phyloP scores from a whole-genome alignment of 1,140 invertebrate genomes.

The Plutomurus gul region DNA sequence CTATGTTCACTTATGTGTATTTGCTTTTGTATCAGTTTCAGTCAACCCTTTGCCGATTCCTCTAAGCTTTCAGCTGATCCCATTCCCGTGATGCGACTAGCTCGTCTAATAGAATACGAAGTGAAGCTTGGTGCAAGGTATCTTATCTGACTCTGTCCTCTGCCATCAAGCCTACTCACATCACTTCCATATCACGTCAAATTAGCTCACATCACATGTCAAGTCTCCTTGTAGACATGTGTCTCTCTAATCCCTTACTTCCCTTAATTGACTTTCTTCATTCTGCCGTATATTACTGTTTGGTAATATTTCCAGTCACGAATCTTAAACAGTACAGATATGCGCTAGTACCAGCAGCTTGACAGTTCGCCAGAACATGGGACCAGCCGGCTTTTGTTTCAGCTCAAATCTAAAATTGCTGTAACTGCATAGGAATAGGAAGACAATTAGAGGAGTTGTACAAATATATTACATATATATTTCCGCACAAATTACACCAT shows the following conservation, averaged over 20 bases:
- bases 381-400: too few species aligned
- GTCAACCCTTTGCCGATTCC: slow-evolving; percentile 20
- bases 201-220: slow-evolving; percentile 11
- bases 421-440: too few species aligned
- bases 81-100: neutral
- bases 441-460: too few species aligned
- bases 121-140: neutral
- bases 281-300: neutral
- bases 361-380: too few species aligned
- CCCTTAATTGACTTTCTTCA: slow-evolving; percentile 23
- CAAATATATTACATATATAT: too few species aligned
- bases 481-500: too few species aligned
- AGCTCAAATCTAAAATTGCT: too few species aligned
- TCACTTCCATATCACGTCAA: too few species aligned
- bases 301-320: neutral
- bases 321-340: neutral
- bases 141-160: slow-evolving; percentile 1
- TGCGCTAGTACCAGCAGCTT: too few species aligned
- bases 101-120: neutral
- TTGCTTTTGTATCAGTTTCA: slow-evolving; percentile 6
- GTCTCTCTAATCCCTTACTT: slow-evolving; percentile 27
- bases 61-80: slow-evolving; percentile 9
- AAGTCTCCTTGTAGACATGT: slow-evolving; percentile 9
- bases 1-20: neutral
- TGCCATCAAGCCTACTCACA: neutral